Evolutionary conservation across 2,797 vertebrate genomes (phyloP).

Genomic region (Aulostomus chinensis): DNA sequence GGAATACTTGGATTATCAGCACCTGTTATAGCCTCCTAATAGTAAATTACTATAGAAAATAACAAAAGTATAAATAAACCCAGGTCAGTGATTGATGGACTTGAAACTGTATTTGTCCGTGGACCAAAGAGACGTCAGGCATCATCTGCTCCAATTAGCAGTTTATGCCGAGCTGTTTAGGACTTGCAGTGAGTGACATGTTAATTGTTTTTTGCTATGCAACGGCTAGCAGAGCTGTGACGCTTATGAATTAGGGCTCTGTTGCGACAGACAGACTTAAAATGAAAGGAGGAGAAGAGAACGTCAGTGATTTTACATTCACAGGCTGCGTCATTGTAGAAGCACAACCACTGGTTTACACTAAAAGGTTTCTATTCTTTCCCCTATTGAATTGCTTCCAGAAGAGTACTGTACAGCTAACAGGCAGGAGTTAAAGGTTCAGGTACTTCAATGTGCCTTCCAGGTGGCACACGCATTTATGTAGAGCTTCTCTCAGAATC

Average conservation of each 20-base stretch:
- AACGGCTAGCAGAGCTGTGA: slow-evolving; percentile 4
- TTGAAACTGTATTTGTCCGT: too few relatives aligned
- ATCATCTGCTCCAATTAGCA: slow-evolving; percentile 24
- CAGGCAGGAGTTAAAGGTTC: neutral
- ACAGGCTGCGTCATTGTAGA: neutral
- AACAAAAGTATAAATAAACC: too few relatives aligned
- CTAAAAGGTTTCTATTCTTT: too few relatives aligned
- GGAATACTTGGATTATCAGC: neutral
- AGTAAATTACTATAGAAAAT: neutral
- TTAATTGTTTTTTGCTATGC: slow-evolving; percentile 31
- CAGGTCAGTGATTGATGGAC: too few relatives aligned
- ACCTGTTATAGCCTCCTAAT: too few relatives aligned
- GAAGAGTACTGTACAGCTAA: too few relatives aligned
- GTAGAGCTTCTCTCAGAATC: too few relatives aligned
- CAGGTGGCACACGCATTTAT: too few relatives aligned
- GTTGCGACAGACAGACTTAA: neutral
- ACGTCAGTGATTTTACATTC: neutral
- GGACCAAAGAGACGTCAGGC: neutral
- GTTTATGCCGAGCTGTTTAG: slow-evolving; percentile 17
- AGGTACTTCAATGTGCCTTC: too few relatives aligned
- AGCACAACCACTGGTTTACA: neutral
- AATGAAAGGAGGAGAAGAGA: neutral
- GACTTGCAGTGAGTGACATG: slow-evolving; percentile 16
- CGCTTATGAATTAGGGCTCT: slow-evolving; percentile 11
- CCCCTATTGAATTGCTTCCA: too few relatives aligned